phyloP scores from a whole-genome alignment of 2,797 vertebrate species.

The Ibycter americanus region DNA sequence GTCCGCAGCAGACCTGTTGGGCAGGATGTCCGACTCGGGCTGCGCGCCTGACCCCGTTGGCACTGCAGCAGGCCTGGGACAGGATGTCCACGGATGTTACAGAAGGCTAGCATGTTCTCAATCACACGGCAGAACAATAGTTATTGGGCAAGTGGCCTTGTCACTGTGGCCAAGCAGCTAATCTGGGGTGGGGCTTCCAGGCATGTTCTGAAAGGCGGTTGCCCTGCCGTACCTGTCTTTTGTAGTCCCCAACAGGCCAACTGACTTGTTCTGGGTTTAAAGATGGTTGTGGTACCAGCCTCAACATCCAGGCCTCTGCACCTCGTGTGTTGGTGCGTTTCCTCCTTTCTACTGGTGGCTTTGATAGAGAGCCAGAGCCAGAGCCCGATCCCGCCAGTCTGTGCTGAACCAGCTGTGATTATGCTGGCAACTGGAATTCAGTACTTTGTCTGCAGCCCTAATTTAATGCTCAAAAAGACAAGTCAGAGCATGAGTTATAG shows the following conservation, averaged over 20 bases:
- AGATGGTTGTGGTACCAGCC: background rate
- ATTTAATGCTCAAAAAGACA: background rate
- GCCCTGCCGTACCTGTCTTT: background rate
- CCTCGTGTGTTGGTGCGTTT: background rate
- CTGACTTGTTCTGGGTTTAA: background rate
- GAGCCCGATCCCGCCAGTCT: background rate
- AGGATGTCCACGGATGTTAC: slow-evolving; percentile 7
- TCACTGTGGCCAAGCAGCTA: background rate
- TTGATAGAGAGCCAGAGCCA: background rate
- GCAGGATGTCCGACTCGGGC: slow-evolving; percentile 5
- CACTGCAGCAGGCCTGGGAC: background rate
- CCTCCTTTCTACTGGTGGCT: background rate
- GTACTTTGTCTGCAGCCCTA: background rate
- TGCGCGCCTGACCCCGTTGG: background rate
- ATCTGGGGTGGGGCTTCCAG: background rate
- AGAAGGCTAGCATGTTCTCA: background rate
- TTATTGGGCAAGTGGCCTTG: background rate
- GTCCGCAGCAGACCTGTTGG: background rate
- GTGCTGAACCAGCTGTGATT: background rate
- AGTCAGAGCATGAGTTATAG: background rate
- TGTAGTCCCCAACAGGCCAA: background rate
- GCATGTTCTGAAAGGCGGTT: background rate
- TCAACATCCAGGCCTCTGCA: background rate
- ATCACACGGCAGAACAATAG: slow-evolving; percentile 6
- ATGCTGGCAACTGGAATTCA: background rate